Evolutionary conservation across 2,113 vertebrate genomes (phyloP), one percentile per base, ranked within the genome.

Genomic region (Peromyscus leucopus): DNA sequence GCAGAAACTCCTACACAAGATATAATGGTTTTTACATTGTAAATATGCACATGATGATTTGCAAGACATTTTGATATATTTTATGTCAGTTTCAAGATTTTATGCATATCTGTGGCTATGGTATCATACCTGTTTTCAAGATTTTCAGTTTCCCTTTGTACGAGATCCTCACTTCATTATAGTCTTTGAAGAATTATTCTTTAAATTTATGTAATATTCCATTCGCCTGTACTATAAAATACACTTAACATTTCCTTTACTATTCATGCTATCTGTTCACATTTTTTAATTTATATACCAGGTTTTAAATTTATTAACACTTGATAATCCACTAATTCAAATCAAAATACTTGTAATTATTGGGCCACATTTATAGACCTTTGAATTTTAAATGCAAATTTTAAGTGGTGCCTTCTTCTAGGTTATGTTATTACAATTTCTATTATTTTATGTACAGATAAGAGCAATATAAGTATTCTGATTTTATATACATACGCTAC

Each of bases 261-360:
- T 80, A 9, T 74, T 96, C 59, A 78, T 55, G 8, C 15, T 83
- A 8, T 7, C 76, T 84, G 1, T 42, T 78, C 83, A 26, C 0
- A 90, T 51, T 28, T 67, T 93, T 67, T 19, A 82, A 90, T 51
- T 71, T 65, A 92, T 15, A 79, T 28, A 31, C 11, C 10, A 78
- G 0, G 31, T 80, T 71, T 39, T 65, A n/a, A 80, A 67, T 36
- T 85, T 42, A 72, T 75, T 36, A 91, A 36, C 12, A 75, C 61
- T 87, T 94, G 88, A 75, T 39, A 75, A 90, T 92, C 90, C 1
- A 90, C 17, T 92, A 90, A 69, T 74, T 92, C 76, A 84, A 90
- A 86, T 59, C 46, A 89, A 5, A 26, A 57, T 91, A 22, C 15
- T 91, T 87, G 2, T n/a, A 94, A 86, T 82, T 0, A 84, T 19